Conservation (phyloP, 53 echinoderm and acorn worm species). For the Astropecten irregularis region DNA sequence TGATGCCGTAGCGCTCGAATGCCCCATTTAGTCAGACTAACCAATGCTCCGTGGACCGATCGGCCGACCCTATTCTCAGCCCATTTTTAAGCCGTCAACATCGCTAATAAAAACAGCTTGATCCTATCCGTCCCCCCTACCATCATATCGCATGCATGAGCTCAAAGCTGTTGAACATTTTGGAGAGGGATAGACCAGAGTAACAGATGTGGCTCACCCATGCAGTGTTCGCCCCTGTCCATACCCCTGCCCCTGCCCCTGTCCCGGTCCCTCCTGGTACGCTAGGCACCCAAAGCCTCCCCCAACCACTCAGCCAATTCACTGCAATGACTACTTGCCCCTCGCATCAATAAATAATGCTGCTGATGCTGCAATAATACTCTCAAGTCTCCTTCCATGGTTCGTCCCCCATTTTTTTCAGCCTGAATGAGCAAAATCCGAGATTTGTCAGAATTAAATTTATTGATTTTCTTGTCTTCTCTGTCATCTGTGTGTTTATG, state of each 20-base stretch:
- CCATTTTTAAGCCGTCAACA: background rate
- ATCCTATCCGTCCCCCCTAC: background rate
- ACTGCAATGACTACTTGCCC: too few species aligned
- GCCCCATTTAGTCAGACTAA: too few species aligned
- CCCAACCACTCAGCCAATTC: too few species aligned
- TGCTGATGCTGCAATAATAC: background rate
- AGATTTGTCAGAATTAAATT: slow-evolving; percentile 27
- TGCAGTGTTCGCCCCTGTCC: too few species aligned
- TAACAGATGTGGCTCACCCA: slow-evolving; percentile 40
- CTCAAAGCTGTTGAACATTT: slow-evolving; percentile 24
- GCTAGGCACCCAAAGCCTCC: background rate
- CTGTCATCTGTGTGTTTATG: too few species aligned
- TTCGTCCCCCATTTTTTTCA: background rate
- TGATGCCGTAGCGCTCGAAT: too few species aligned
- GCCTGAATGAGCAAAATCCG: slow-evolving; percentile 21
- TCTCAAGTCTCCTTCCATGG: background rate
- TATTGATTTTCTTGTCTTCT: too few species aligned
- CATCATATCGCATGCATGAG: background rate
- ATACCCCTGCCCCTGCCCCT: background rate
- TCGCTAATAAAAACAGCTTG: background rate
- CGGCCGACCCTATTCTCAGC: too few species aligned
- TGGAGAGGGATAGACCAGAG: background rate
- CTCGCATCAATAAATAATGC: slow-evolving; percentile 26
- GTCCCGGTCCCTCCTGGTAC: background rate
- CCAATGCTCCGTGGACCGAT: too few species aligned